Base-by-base conservation (phyloP, 64 coral and sea anemone species). In the Porites australiensis region DNA sequence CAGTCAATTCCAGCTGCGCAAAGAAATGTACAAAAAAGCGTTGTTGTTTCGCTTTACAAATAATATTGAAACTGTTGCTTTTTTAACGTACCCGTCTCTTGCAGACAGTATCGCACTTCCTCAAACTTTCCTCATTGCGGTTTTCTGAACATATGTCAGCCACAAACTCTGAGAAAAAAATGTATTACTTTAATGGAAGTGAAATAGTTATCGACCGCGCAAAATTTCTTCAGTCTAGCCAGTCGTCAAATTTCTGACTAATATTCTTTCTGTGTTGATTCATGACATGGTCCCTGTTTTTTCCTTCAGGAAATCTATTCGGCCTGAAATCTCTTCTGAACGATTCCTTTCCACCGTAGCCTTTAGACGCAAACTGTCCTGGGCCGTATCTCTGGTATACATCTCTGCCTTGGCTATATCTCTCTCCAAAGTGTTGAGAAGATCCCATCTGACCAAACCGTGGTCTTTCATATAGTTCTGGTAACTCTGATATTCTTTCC, bases 271-370 rank as follows among this genome's bases (percentile, higher is more conserved):
- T 16, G 47, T 76, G 47, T 16, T n/a, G 5, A 74, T 47, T 50
- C 9, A 14, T 19, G 19, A 19, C 16, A 2, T 8, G 2, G 47
- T 50, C 14, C 14, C 14, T 76, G 73, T 76, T 51, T 22, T 8
- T 76, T 76, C 47, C 45, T 50, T 46, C 61, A 49, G 16, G 46
- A 69, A 68, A 84, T 9, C 23, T 13, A 81, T 84, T 62, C 2
- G 61, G 43, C 45, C 20, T 83, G 57, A 62, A 81, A 61, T 44
- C 57, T 63, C 57, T 61, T 63, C 43, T 61, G 9, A 46, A 81
- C 7, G 78, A 81, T 6, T 37, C 80, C 46, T 66, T 83, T 83
- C 62, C 80, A 50, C 80, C 43, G 21, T 83, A 83, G 45, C 80
- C 62, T 3, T 53, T 76, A 50, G 78, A 48, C 1, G 23, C 20